A percentile compares a stretch with the other conserved stretches of the same genome.
These are phyloP conservation scores for Dufourea novaeangliae DNA, from an alignment of 1,140 invertebrate species.

Conservation along the genomic window DNA sequence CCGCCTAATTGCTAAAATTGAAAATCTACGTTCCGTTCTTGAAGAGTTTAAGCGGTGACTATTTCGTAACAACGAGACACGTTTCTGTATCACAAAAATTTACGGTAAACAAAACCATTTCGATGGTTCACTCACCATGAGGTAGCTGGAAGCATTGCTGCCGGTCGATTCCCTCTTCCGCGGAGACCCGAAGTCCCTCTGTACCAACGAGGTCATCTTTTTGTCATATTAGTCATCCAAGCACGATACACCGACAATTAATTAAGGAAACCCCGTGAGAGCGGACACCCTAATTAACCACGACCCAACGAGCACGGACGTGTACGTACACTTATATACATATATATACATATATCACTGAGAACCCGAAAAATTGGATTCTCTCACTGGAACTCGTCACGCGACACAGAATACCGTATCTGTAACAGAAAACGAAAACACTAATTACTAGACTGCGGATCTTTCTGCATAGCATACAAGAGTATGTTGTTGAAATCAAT, in stretches of 20 bases:
- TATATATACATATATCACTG: too few species aligned
- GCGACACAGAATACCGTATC: slow-evolving; percentile 17
- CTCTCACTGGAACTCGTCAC: slow-evolving; percentile 4
- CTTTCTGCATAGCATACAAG: too few species aligned
- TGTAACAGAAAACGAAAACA: slow-evolving; percentile 37
- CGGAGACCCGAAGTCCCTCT: slow-evolving; percentile 71
- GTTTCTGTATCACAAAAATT: too few species aligned
- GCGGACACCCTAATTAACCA: slow-evolving; percentile 6
- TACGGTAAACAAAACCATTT: too few species aligned
- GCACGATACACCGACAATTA: slow-evolving; percentile 11
- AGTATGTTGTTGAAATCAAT: too few species aligned
- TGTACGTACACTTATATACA: not conserved
- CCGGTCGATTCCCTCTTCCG: slow-evolving; percentile 75
- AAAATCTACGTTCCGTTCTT: not conserved
- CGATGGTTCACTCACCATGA: slow-evolving; percentile 72
- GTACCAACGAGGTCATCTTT: slow-evolving; percentile 76
- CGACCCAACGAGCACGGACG: not conserved
- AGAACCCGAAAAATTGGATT: not conserved
- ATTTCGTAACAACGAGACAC: too few species aligned
- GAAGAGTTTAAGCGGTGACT: not conserved
- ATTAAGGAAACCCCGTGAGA: not conserved
- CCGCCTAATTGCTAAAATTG: too few species aligned
- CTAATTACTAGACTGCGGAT: too few species aligned
- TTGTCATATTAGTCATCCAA: slow-evolving; percentile 66
- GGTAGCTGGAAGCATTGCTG: slow-evolving; percentile 77